These are phyloP conservation scores for Baryphthengus martii DNA, from an alignment of 2,113 vertebrate species.

Conservation along the genomic window DNA sequence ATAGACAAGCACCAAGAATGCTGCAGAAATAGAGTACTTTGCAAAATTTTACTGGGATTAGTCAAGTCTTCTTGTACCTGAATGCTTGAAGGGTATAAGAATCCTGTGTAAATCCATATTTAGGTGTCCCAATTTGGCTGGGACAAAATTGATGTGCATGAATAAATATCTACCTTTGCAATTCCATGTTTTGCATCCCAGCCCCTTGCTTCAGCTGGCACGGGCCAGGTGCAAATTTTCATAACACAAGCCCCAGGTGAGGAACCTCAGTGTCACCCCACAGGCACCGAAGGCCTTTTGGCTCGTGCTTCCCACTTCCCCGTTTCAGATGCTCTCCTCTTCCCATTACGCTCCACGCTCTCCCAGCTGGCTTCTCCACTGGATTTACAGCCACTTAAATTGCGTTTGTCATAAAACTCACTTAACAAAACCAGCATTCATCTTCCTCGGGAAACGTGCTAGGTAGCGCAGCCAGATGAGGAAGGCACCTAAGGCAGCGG, in stretches of 20 bases:
- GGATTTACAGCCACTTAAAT: background rate
- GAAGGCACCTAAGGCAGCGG: background rate
- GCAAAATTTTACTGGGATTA: background rate
- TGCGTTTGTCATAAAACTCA: background rate
- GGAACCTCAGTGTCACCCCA: background rate
- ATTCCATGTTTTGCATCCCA: background rate
- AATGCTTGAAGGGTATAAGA: background rate
- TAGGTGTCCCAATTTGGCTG: background rate
- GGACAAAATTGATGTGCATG: no score
- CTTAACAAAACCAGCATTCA: background rate
- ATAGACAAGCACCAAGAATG: background rate
- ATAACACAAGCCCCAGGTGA: no score
- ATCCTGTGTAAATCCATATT: background rate
- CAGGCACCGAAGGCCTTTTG: background rate
- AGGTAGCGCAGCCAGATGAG: background rate
- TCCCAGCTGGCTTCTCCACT: background rate
- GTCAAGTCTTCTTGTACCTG: background rate
- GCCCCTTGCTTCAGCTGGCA: background rate
- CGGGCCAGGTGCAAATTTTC: background rate
- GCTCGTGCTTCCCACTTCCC: background rate
- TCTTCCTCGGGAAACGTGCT: background rate
- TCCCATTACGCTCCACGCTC: rapidly evolving
- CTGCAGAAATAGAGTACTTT: background rate
- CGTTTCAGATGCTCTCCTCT: background rate
- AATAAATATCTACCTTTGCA: no score